Conservation (phyloP, 2,113 vertebrate genomes). For the Paramisgurnus dabryanus region DNA sequence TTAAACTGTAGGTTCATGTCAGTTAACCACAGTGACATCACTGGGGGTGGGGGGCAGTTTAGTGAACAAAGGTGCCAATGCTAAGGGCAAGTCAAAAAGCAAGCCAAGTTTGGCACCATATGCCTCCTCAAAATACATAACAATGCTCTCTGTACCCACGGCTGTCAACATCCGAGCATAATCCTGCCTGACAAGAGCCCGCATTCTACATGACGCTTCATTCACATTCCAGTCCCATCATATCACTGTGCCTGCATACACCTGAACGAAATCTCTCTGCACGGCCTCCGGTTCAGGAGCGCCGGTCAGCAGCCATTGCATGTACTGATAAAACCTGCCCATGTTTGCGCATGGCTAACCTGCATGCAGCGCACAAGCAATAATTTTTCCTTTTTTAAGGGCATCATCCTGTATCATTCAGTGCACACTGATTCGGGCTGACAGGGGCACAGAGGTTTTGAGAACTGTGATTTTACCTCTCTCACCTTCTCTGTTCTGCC, state of each 20-base stretch:
- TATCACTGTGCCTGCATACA: conserved; percentile 33
- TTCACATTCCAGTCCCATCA: conserved; percentile 47
- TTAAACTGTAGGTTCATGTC: neutral
- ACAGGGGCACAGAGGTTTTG: conserved; percentile 33
- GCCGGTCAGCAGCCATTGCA: conserved; percentile 8
- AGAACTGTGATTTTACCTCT: conserved; percentile 37
- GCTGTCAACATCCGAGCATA: conserved; percentile 33
- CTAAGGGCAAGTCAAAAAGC: neutral
- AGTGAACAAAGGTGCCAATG: neutral
- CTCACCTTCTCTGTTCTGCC: conserved; percentile 25
- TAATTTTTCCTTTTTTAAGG: neutral
- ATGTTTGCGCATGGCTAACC: conserved; percentile 33
- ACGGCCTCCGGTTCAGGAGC: conserved; percentile 12
- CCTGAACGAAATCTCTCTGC: conserved; percentile 32
- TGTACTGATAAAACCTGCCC: neutral
- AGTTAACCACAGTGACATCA: neutral
- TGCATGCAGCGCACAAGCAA: neutral
- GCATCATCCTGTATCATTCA: conserved; percentile 43
- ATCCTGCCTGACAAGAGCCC: conserved; percentile 29
- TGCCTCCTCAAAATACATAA: neutral
- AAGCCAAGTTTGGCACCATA: conserved; percentile 24
- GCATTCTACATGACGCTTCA: conserved; percentile 26
- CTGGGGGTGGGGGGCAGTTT: neutral
- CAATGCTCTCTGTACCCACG: conserved; percentile 11
- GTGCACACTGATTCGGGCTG: neutral